phyloP scores from a whole-genome alignment of 2,888 invertebrate species.

The Leucoma salicis region DNA sequence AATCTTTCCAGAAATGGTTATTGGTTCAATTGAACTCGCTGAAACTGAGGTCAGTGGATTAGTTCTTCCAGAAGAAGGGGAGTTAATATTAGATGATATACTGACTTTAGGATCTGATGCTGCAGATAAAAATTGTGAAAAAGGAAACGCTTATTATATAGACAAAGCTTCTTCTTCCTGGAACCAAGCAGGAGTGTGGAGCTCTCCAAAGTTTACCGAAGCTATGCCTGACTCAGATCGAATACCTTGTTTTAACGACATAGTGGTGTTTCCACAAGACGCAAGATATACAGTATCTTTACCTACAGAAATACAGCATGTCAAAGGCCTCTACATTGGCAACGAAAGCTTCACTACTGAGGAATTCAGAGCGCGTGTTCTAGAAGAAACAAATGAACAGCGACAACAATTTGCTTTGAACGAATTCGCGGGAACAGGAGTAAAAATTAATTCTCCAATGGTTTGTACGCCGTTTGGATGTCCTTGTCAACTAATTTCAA shows the following conservation, averaged over 20 bases:
- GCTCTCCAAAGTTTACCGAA: slow-evolving; percentile 58
- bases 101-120: slow-evolving; percentile 48
- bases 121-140: slow-evolving; percentile 47
- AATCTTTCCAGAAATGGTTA: slow-evolving; percentile 56
- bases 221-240: slow-evolving; percentile 77
- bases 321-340: slow-evolving; percentile 44
- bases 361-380: slow-evolving; percentile 24
- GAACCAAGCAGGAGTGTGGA: slow-evolving; percentile 71
- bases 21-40: slow-evolving; percentile 48
- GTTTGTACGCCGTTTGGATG: slow-evolving; percentile 56
- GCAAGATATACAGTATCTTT: slow-evolving; percentile 49
- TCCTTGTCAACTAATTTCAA: slow-evolving; percentile 51
- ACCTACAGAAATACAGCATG: slow-evolving; percentile 47
- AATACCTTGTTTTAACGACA: slow-evolving; percentile 71
- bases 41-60: slow-evolving; percentile 49
- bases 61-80: slow-evolving; percentile 65
- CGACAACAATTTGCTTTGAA: slow-evolving; percentile 49
- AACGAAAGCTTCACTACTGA: slow-evolving; percentile 28
- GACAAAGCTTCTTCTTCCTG: slow-evolving; percentile 56
- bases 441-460: slow-evolving; percentile 25
- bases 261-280: slow-evolving; percentile 58
- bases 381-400: slow-evolving; percentile 18
- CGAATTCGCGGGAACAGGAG: slow-evolving; percentile 30
- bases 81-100: slow-evolving; percentile 56
- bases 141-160: slow-evolving; percentile 52